Conservation (phyloP, 2,797 vertebrate genomes). For the Muscicapa comitata region DNA sequence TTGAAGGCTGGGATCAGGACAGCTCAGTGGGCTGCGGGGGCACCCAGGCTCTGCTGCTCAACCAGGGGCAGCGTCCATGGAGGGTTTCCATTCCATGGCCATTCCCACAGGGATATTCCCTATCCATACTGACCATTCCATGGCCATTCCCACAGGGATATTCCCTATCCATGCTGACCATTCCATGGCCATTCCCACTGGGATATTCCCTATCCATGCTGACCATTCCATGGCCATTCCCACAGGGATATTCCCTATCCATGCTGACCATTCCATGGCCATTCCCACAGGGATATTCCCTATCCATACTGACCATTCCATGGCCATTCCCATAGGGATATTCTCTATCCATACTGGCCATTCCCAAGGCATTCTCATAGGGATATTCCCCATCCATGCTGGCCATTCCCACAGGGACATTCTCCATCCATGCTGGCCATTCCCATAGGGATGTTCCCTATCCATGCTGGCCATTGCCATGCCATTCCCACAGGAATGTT, state of each 20-base stretch:
- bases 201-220: too few species aligned
- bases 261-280: neutral
- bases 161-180: too few species aligned
- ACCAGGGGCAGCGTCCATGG: neutral
- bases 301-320: fast-evolving
- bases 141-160: too few species aligned
- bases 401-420: too few species aligned
- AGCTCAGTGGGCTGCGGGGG: neutral
- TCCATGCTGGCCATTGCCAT: too few species aligned
- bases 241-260: fast-evolving
- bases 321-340: too few species aligned
- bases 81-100: neutral
- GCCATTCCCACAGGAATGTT: too few species aligned
- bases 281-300: neutral
- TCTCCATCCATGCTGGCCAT: neutral
- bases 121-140: too few species aligned
- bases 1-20: too few species aligned
- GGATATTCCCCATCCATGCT: neutral
- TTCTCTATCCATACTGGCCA: neutral
- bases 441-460: neutral
- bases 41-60: neutral
- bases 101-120: too few species aligned
- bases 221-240: neutral
- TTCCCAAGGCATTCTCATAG: too few species aligned
- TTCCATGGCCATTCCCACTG: too few species aligned